Percentiles rank a stretch among this genome's conserved stretches.
Evolutionary conservation across 1,140 invertebrate genomes (phyloP).

Genomic region (Archegozetes longisetosus): DNA sequence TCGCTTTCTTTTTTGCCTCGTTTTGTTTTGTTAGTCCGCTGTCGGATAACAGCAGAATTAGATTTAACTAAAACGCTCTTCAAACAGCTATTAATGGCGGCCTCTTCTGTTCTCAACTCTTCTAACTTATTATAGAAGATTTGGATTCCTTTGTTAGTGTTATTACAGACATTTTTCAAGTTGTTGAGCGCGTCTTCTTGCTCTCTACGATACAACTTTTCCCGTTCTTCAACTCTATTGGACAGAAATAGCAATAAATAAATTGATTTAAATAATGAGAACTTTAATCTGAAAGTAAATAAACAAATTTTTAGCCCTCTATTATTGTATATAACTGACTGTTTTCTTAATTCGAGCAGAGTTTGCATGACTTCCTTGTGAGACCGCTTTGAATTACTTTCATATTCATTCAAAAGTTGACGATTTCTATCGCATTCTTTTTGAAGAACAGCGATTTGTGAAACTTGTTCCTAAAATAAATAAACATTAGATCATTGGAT

Average conservation of each 20-base stretch:
- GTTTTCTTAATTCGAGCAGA: background rate
- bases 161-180: background rate
- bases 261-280: background rate
- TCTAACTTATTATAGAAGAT: too few species aligned
- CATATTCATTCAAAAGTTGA: background rate
- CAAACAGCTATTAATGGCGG: too few species aligned
- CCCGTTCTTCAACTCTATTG: background rate
- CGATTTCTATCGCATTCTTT: background rate
- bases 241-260: background rate
- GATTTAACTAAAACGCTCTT: too few species aligned
- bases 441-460: background rate
- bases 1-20: too few species aligned
- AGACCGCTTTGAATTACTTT: background rate
- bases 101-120: too few species aligned
- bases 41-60: too few species aligned
- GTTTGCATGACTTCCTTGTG: background rate
- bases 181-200: background rate
- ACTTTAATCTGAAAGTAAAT: too few species aligned
- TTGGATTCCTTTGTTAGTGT: background rate
- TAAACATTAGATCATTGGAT: too few species aligned
- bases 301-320: background rate
- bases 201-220: background rate
- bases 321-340: background rate
- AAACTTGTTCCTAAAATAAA: background rate
- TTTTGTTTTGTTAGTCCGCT: too few species aligned